Percentiles rank a stretch among this genome's conserved stretches.
Evolutionary conservation across 2,888 invertebrate species (phyloP).

Genomic region (Rhyacophila evoluta): DNA sequence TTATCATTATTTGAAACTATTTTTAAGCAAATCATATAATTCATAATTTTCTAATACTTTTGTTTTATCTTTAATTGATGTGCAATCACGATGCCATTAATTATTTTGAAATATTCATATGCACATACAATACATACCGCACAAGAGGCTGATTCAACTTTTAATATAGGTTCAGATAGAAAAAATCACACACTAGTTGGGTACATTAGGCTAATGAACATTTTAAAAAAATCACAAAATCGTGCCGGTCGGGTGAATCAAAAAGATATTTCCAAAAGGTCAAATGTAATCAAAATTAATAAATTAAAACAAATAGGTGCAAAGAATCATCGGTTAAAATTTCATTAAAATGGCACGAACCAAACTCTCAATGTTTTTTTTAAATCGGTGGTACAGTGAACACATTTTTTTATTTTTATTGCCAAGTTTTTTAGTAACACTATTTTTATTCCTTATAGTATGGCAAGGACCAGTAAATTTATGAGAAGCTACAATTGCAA

Average conservation of each 20-base stretch:
- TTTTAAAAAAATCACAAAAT: neutral
- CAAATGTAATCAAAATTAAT: neutral
- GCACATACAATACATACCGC: neutral
- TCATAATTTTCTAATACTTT: neutral
- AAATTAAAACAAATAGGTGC: constrained; percentile 1
- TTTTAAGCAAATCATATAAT: neutral
- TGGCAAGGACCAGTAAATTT: too few species aligned
- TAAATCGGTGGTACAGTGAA: too few species aligned
- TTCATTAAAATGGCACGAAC: too few species aligned
- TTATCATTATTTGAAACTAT: too few species aligned
- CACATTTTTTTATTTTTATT: too few species aligned
- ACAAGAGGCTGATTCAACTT: neutral
- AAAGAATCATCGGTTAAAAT: neutral
- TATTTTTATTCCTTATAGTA: too few species aligned
- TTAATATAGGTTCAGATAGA: neutral
- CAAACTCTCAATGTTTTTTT: too few species aligned
- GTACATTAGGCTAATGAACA: neutral
- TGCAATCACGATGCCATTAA: neutral
- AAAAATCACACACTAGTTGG: neutral
- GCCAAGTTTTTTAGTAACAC: too few species aligned
- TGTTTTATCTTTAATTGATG: neutral
- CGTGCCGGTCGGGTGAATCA: neutral
- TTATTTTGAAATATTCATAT: neutral
- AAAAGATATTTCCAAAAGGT: neutral
- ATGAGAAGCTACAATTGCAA: too few species aligned